Conservation (phyloP, 1,140 invertebrate genomes). For the Propsilocerus akamusi region DNA sequence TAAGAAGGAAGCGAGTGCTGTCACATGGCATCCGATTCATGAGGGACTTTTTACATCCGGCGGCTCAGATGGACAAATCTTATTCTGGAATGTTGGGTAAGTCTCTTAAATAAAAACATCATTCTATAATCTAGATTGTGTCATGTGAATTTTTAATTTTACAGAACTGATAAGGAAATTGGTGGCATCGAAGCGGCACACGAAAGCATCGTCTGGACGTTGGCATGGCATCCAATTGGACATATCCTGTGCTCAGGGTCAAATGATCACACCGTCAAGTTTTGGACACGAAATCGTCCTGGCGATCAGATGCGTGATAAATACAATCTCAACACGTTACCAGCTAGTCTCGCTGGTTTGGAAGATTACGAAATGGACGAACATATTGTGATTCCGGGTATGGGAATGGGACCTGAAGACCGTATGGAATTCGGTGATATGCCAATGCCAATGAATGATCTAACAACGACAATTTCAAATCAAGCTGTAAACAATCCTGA, state of each 20-base stretch:
- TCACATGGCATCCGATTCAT: constrained; percentile 96
- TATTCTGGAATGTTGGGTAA: constrained; percentile 97
- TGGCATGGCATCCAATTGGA: constrained; percentile 97
- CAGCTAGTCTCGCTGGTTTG: constrained; percentile 46
- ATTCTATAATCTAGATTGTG: constrained; percentile 6
- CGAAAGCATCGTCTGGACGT: constrained; percentile 96
- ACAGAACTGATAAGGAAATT: constrained; percentile 95
- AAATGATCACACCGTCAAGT: constrained; percentile 96
- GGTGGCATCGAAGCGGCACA: constrained; percentile 96
- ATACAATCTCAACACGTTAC: constrained; percentile 87
- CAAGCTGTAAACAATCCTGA: constrained; percentile 26
- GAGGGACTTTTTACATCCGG: constrained; percentile 92
- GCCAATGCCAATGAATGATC: constrained; percentile 21
- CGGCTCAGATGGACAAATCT: constrained; percentile 90
- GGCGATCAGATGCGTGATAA: constrained; percentile 97
- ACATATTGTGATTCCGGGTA: constrained; percentile 64
- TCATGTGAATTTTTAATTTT: constrained; percentile 7
- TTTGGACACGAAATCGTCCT: constrained; percentile 97
- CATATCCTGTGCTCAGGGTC: constrained; percentile 97
- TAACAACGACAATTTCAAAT: background rate
- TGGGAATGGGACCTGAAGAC: constrained; percentile 80
- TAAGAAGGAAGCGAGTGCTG: constrained; percentile 94
- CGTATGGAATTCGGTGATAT: constrained; percentile 45
- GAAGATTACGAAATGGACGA: constrained; percentile 66
- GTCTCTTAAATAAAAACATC: constrained; percentile 8